A percentile compares a stretch with the other conserved stretches of the same genome.
Evolutionary conservation across 2,113 vertebrate species (phyloP).

Genomic region (Oostethus manadensis): DNA sequence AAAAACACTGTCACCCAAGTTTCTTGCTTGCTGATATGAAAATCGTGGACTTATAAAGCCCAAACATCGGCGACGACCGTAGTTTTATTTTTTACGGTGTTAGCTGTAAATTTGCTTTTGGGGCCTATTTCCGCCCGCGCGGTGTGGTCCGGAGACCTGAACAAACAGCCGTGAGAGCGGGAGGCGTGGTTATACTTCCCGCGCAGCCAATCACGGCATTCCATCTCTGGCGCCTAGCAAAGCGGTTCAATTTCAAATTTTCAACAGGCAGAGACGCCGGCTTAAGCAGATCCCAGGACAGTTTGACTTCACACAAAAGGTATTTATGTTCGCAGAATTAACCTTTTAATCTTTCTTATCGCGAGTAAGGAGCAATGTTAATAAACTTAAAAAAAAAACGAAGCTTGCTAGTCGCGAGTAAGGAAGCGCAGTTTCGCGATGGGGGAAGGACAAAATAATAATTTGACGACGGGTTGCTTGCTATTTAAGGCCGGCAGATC

Average conservation of each 20-base stretch:
- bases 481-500: not conserved
- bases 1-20: too few relatives aligned
- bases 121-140: conserved; percentile 3
- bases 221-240: conserved; percentile 18
- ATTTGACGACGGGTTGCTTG: not conserved
- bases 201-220: conserved; percentile 45
- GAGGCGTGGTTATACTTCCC: conserved; percentile 6
- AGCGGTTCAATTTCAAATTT: conserved; percentile 63
- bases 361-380: not conserved
- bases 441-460: too few relatives aligned
- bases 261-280: conserved; percentile 41
- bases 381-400: too few relatives aligned
- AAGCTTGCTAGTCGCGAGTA: too few relatives aligned
- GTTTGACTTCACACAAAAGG: not conserved
- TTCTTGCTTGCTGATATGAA: too few relatives aligned
- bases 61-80: too few relatives aligned
- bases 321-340: not conserved
- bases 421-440: too few relatives aligned
- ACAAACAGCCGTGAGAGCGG: fast-evolving
- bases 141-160: fast-evolving
- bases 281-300: fast-evolving
- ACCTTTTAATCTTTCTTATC: fast-evolving
- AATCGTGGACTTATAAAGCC: too few relatives aligned
- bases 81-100: too few relatives aligned
- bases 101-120: not conserved